These are phyloP conservation scores for Andrena chrysosceles DNA, from an alignment of 2,888 invertebrate genomes.

Conservation along the genomic window DNA sequence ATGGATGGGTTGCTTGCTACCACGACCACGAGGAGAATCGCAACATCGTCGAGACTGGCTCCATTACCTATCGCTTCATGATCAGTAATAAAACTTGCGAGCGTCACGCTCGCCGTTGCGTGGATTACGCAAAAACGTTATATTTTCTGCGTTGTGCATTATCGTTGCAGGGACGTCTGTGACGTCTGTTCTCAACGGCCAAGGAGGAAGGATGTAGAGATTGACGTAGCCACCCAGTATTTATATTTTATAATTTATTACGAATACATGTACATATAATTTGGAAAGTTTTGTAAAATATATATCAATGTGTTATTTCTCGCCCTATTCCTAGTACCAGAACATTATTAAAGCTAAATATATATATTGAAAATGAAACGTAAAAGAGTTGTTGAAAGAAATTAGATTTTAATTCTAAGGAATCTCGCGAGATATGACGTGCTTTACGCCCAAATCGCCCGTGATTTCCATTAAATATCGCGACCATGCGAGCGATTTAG, in stretches of 20 bases:
- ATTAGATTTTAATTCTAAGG: too few relatives aligned
- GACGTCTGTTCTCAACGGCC: background rate
- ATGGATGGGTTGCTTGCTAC: conserved; percentile 35
- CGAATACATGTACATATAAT: conserved; percentile 5
- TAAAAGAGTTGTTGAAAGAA: too few relatives aligned
- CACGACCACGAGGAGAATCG: conserved; percentile 38
- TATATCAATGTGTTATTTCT: background rate
- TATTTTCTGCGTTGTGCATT: background rate
- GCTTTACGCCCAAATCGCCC: too few relatives aligned
- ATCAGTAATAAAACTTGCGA: background rate
- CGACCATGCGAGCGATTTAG: too few relatives aligned
- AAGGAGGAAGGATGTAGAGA: background rate
- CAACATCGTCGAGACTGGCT: conserved; percentile 79
- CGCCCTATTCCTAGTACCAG: too few relatives aligned
- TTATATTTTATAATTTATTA: conserved; percentile 6
- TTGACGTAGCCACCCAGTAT: background rate
- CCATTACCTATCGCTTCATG: conserved; percentile 53
- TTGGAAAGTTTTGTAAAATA: background rate
- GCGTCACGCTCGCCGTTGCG: conserved; percentile 4
- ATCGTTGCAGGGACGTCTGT: background rate
- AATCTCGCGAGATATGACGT: too few relatives aligned
- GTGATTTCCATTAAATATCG: too few relatives aligned
- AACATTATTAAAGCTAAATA: background rate
- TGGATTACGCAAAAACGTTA: background rate
- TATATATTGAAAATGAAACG: background rate